Percentiles rank a stretch among this genome's conserved stretches.
phyloP scores from a whole-genome alignment of 2,113 vertebrate species.

The Loxodonta africana region DNA sequence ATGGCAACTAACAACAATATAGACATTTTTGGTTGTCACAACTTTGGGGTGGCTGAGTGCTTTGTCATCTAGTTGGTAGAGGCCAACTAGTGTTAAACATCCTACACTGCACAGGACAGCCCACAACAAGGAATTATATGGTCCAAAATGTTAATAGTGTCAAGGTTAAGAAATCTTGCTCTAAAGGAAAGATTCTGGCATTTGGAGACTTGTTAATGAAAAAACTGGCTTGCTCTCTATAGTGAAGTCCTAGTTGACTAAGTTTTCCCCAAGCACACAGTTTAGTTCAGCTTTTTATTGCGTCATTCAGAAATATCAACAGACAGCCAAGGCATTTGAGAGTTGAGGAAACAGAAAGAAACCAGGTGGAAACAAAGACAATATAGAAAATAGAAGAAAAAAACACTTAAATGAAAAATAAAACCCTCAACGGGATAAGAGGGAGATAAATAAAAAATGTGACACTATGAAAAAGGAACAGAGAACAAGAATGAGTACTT shows the following conservation, averaged over 20 bases:
- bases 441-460: neutral
- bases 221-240: neutral
- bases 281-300: slow-evolving; percentile 27
- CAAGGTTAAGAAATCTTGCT: neutral
- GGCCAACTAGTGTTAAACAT: neutral
- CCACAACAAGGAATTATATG: neutral
- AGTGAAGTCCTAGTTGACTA: neutral
- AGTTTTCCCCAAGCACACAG: neutral
- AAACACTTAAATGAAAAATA: neutral
- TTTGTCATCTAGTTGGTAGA: neutral
- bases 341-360: neutral
- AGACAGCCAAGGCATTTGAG: neutral
- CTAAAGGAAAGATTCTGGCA: neutral
- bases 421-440: neutral
- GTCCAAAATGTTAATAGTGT: neutral
- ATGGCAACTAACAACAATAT: neutral
- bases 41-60: neutral
- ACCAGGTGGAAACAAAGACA: slow-evolving; percentile 5
- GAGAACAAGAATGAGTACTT: slow-evolving; percentile 1
- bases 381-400: neutral
- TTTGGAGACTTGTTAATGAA: neutral
- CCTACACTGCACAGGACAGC: neutral
- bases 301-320: slow-evolving; percentile 17
- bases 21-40: neutral
- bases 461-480: neutral